These are phyloP conservation scores for Rutpela maculata DNA, from an alignment of 2,888 invertebrate species.

Conservation along the genomic window DNA sequence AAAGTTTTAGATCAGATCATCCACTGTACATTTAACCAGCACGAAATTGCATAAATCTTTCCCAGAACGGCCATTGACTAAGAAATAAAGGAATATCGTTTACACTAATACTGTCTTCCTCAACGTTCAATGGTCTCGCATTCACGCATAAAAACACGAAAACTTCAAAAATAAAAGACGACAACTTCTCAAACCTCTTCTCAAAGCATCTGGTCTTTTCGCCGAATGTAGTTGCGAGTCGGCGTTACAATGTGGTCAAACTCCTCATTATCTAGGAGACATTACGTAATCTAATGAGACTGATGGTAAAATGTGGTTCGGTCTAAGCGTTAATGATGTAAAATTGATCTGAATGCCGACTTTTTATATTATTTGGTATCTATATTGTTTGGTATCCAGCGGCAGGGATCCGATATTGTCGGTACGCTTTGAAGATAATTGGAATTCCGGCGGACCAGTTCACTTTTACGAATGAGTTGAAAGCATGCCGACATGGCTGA, in stretches of 20 bases:
- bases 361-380: too few species aligned
- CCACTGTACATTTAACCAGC: not conserved
- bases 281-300: slow-evolving; percentile 10
- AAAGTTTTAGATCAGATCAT: not conserved
- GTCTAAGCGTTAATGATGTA: slow-evolving; percentile 1
- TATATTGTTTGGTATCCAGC: too few species aligned
- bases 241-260: not conserved
- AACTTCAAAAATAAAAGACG: not conserved
- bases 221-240: slow-evolving; percentile 28
- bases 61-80: not conserved
- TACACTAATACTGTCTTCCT: slow-evolving; percentile 32
- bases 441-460: too few species aligned
- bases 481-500: too few species aligned
- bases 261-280: slow-evolving; percentile 36
- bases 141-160: slow-evolving; percentile 24
- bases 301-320: not conserved
- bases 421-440: too few species aligned
- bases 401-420: too few species aligned
- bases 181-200: slow-evolving; percentile 27
- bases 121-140: slow-evolving; percentile 39
- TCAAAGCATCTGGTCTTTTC: slow-evolving; percentile 36
- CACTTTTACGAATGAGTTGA: too few species aligned
- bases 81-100: slow-evolving; percentile 7
- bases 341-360: not conserved
- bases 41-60: not conserved